A percentile compares a stretch with the other conserved stretches of the same genome.
These are phyloP conservation scores for Vicugna pacos DNA, from an alignment of 2,113 vertebrate genomes.

Conservation along the genomic window DNA sequence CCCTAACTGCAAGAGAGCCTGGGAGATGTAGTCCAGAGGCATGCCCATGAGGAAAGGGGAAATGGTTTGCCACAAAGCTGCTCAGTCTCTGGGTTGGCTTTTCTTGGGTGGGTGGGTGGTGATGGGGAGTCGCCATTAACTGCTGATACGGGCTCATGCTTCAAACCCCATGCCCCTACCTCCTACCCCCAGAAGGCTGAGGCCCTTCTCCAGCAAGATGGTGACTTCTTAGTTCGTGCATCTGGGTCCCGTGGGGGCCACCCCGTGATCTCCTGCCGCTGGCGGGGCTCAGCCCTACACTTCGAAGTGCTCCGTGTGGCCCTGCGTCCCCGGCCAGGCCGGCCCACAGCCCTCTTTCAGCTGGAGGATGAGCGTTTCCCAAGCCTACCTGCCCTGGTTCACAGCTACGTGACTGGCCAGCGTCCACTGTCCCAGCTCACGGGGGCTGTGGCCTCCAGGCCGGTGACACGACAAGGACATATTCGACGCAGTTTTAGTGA, in stretches of 20 bases:
- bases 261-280: constrained; percentile 91
- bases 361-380: constrained; percentile 93
- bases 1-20: neutral
- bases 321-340: constrained; percentile 91
- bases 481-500: constrained; percentile 77
- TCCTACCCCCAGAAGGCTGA: constrained; percentile 88
- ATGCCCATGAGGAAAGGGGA: neutral
- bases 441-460: constrained; percentile 90
- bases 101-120: neutral
- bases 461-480: constrained; percentile 87
- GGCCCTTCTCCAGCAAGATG: constrained; percentile 88
- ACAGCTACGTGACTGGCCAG: constrained; percentile 88
- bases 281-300: constrained; percentile 89
- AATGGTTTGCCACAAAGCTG: neutral
- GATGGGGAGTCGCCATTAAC: neutral
- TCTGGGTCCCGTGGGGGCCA: constrained; percentile 77
- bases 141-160: neutral
- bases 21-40: constrained; percentile 30
- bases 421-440: constrained; percentile 89
- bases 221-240: constrained; percentile 93
- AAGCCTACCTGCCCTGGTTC: constrained; percentile 91
- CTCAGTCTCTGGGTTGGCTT: neutral
- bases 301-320: constrained; percentile 92
- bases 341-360: constrained; percentile 91
- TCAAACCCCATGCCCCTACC: neutral